Conservation (phyloP, 2,113 vertebrate species). For the Oryctolagus cuniculus region DNA sequence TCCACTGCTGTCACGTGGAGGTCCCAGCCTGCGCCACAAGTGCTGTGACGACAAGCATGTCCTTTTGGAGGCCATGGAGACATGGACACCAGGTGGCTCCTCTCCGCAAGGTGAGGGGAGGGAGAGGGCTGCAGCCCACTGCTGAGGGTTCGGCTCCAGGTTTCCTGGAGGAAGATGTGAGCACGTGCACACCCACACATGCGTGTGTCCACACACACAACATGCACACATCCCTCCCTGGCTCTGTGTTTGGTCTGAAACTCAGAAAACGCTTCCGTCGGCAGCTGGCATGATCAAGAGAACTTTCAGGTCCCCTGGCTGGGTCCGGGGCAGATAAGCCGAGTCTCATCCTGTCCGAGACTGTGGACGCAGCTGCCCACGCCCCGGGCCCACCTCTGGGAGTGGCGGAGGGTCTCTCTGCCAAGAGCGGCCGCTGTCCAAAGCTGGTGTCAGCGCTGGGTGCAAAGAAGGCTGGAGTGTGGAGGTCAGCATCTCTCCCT, state of each 20-base stretch:
- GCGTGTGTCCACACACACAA: neutral
- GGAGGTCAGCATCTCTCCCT: neutral
- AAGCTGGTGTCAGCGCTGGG: neutral
- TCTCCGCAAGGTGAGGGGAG: neutral
- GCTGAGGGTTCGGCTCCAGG: fast-evolving
- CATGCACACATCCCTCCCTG: neutral
- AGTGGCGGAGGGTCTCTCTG: neutral
- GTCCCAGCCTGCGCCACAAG: neutral
- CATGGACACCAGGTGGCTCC: neutral
- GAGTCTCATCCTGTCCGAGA: neutral
- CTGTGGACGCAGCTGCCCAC: neutral
- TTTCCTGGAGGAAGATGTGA: neutral
- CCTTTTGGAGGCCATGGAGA: neutral
- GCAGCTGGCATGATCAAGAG: neutral
- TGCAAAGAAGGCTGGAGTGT: neutral
- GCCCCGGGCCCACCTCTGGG: neutral
- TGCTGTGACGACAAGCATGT: neutral
- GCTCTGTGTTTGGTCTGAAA: neutral
- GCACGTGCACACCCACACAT: neutral
- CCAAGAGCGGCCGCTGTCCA: neutral
- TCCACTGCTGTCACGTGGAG: fast-evolving
- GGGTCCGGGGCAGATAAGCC: too few species aligned
- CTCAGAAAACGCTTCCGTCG: neutral
- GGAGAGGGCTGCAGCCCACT: fast-evolving
- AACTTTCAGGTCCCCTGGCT: neutral